Evolutionary conservation across 1,140 invertebrate genomes (phyloP).

Genomic region (Rhagoletis pomonella): DNA sequence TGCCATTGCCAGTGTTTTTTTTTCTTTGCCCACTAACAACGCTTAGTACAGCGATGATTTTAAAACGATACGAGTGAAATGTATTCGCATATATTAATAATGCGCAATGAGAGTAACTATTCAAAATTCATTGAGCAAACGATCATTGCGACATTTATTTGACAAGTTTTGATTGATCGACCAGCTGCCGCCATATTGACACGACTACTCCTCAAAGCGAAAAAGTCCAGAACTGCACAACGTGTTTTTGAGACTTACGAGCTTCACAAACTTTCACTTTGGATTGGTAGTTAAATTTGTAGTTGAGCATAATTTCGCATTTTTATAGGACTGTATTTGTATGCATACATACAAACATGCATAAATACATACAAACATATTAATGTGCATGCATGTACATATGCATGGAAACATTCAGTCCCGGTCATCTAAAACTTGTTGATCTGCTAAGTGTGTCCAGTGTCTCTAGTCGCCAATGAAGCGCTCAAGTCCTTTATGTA

Average conservation of each 20-base stretch:
- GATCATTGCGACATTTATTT: slow-evolving; percentile 47
- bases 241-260: not conserved
- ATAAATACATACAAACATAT: no score
- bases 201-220: not conserved
- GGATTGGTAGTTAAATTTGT: not conserved
- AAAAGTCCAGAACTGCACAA: not conserved
- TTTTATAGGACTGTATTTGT: no score
- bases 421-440: not conserved
- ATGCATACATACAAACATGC: no score
- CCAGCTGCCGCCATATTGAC: slow-evolving; percentile 40
- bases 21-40: not conserved
- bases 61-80: not conserved
- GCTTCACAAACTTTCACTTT: slow-evolving; percentile 26
- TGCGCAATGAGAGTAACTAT: not conserved
- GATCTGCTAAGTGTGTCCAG: slow-evolving; percentile 36
- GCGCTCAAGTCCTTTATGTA: not conserved
- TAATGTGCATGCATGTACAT: no score
- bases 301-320: not conserved
- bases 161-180: slow-evolving; percentile 50
- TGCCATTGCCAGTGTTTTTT: not conserved
- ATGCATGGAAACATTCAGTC: not conserved
- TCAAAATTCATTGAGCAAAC: slow-evolving; percentile 44
- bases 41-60: not conserved
- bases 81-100: slow-evolving; percentile 17
- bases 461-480: slow-evolving; percentile 2